Evolutionary conservation across 2,797 vertebrate species (phyloP), one percentile per base, ranked within the genome.

Genomic region (Microtus obscurus): DNA sequence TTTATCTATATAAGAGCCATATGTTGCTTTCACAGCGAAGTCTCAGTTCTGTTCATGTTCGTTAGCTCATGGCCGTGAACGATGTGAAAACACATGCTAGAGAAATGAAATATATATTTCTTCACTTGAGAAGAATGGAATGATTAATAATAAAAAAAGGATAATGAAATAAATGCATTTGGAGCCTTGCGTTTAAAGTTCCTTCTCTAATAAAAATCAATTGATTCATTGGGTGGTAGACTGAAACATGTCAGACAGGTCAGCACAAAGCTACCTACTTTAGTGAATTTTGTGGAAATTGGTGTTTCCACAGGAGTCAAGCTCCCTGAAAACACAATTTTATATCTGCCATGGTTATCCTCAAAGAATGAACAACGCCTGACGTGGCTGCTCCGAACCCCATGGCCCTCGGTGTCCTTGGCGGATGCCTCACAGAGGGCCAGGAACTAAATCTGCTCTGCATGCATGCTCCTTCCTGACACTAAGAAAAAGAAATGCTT

Each of bases 401-500:
- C 59, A 16, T 16, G 2, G 51, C 29, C 34, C 59, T 85, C 34
- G 51, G 1, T 0, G 13, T 0, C 11, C 89, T 92, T 10, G 53
- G 34, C 76, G 34, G 91, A 48, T 76, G 17, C 90, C 63, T 29
- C 43, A 73, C 0, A 56, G 43, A 89, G 87, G 4, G 3, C 17
- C 1, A 4, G 56, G 73, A 53, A 0, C 73, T 95, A 63, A 0
- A 76, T 95, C 56, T 23, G 73, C 78, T 96, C 21, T 25, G 61
- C 23, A 5, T 65, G 10, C 21, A 1, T 59, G 14, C 7, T 69
- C 56, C 6, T 96, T 97, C 96, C 89, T 85, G 92, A 67, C 65
- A 94, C 87, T 27, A 48, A 95, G 45, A 88, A 93, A 85, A 94
- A 6, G 17, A 71, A 97, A 93, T 65, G 87, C 9, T 90, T 83